Evolutionary conservation across 1,140 invertebrate species (phyloP).

Genomic region (Eumeta japonica): DNA sequence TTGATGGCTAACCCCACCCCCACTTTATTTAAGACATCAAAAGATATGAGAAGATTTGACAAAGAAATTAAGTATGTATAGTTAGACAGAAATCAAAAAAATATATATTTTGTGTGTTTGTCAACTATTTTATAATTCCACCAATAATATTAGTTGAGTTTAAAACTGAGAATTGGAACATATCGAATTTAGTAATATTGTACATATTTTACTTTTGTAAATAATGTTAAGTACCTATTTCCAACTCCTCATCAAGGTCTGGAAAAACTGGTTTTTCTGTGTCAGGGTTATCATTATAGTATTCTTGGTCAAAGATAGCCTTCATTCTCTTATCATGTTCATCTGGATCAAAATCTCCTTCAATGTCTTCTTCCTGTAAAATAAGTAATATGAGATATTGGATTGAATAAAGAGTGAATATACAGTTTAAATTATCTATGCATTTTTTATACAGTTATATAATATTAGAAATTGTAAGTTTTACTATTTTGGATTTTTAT

Average conservation of each 20-base stretch:
- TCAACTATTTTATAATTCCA: not conserved
- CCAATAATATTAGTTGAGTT: not conserved
- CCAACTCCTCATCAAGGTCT: slow-evolving; percentile 74
- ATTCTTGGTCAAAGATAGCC: slow-evolving; percentile 82
- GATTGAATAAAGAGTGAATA: not conserved
- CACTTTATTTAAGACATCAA: no score
- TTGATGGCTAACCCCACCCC: no score
- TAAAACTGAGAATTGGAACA: no score
- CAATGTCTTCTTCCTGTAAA: slow-evolving; percentile 64
- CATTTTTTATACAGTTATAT: no score
- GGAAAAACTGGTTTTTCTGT: slow-evolving; percentile 78
- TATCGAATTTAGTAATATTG: not conserved
- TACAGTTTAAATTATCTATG: not conserved
- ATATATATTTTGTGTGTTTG: not conserved
- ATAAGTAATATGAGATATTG: slow-evolving; percentile 2
- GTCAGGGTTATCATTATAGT: slow-evolving; percentile 73
- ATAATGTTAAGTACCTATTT: slow-evolving; percentile 47
- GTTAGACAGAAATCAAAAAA: not conserved
- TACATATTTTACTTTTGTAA: not conserved
- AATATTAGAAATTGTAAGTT: no score
- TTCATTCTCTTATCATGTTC: slow-evolving; percentile 87
- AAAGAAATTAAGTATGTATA: not conserved
- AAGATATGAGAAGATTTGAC: no score
- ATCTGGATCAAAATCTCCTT: slow-evolving; percentile 92
- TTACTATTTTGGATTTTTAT: no score